phyloP scores from a whole-genome alignment of 1,140 invertebrate species.

The Dysdera silvatica region DNA sequence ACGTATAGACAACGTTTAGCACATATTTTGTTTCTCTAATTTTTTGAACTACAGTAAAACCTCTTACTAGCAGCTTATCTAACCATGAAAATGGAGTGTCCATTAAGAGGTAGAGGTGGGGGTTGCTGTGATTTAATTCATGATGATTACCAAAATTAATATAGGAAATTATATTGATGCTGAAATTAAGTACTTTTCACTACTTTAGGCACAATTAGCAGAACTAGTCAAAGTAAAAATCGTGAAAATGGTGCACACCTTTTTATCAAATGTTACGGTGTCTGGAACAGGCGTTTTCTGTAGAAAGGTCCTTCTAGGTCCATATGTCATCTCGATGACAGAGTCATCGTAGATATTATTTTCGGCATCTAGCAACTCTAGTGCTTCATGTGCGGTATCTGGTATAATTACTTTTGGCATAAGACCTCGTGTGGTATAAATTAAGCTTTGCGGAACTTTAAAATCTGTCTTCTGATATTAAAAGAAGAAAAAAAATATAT shows the following conservation, averaged over 20 bases:
- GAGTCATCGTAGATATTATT: conserved; percentile 9
- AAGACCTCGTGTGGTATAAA: conserved; percentile 9
- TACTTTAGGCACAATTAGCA: too few relatives aligned
- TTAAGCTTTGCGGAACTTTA: conserved; percentile 5
- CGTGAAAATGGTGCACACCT: conserved; percentile 3
- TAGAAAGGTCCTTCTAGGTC: neutral
- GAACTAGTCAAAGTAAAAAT: too few relatives aligned
- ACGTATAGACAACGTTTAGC: too few relatives aligned
- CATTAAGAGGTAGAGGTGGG: neutral
- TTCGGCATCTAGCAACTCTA: neutral
- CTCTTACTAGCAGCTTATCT: too few relatives aligned
- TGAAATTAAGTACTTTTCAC: neutral
- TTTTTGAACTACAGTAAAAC: too few relatives aligned
- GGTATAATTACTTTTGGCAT: neutral
- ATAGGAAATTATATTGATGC: neutral
- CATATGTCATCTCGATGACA: conserved; percentile 7
- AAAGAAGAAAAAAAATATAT: neutral
- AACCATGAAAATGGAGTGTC: too few relatives aligned
- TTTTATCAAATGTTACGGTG: conserved; percentile 15
- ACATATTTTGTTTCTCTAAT: too few relatives aligned
- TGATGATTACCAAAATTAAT: neutral
- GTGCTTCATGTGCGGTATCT: neutral
- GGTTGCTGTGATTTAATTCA: neutral
- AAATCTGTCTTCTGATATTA: conserved; percentile 7
- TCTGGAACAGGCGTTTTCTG: neutral